These are phyloP conservation scores for Rapana venosa DNA, from an alignment of 2,888 invertebrate genomes.

Conservation along the genomic window DNA sequence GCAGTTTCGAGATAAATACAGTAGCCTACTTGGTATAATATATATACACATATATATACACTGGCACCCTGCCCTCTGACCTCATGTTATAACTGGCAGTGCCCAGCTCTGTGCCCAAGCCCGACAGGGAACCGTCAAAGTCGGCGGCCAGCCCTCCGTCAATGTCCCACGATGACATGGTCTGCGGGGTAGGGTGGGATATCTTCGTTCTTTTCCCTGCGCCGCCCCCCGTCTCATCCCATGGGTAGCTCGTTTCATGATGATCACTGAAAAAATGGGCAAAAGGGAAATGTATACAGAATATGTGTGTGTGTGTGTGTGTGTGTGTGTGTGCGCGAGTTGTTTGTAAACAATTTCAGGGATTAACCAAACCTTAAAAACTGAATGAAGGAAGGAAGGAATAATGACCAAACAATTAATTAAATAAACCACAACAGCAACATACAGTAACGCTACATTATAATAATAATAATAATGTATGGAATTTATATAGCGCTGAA, in stretches of 20 bases:
- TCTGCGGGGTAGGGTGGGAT: conserved; percentile 56
- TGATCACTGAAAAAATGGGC: conserved; percentile 40
- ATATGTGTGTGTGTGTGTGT: not conserved
- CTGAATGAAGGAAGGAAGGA: not conserved
- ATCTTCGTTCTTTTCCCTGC: conserved; percentile 70
- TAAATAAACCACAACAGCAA: not conserved
- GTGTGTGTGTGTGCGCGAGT: too few species aligned
- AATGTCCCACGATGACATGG: conserved; percentile 80
- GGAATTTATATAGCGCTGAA: too few species aligned
- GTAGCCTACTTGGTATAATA: too few species aligned
- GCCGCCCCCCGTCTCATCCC: conserved; percentile 56
- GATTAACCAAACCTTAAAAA: not conserved
- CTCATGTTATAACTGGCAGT: conserved; percentile 85
- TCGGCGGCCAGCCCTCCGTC: conserved; percentile 85
- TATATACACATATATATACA: too few species aligned
- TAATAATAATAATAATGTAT: too few species aligned
- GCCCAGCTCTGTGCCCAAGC: conserved; percentile 84
- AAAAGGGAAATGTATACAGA: not conserved
- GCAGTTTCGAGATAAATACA: too few species aligned
- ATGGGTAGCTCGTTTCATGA: conserved; percentile 48
- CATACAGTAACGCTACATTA: too few species aligned
- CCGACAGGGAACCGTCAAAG: conserved; percentile 86
- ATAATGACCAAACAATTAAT: not conserved
- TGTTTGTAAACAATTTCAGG: not conserved
- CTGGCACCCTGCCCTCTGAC: conserved; percentile 74